Percentiles rank a stretch among this genome's conserved stretches.
Conservation (phyloP, 2,888 invertebrate species). For the Euplexia lucipara region DNA sequence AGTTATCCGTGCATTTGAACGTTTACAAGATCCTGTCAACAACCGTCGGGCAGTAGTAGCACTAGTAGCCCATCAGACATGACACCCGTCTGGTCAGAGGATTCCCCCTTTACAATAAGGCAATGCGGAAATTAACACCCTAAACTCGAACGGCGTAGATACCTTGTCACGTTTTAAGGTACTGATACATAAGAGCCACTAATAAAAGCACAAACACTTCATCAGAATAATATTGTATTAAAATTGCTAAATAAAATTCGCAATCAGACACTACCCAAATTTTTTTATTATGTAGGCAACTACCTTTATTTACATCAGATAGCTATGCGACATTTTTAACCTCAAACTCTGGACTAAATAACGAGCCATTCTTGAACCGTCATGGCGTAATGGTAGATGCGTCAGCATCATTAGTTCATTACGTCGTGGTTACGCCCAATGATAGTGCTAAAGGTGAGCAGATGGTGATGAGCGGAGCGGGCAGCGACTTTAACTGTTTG, state of each 20-base stretch:
- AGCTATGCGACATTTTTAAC: constrained; percentile 32
- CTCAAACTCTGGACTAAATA: constrained; percentile 51
- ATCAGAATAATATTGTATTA: not conserved
- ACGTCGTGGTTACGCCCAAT: constrained; percentile 80
- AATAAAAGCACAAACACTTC: not conserved
- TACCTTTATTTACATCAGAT: constrained; percentile 8
- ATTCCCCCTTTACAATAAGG: too few species aligned
- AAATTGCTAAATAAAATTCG: not conserved
- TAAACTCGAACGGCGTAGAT: too few species aligned
- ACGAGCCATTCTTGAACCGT: constrained; percentile 67
- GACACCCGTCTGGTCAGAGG: too few species aligned
- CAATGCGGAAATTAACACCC: too few species aligned
- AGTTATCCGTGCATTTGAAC: too few species aligned
- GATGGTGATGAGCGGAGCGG: constrained; percentile 26
- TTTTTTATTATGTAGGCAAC: constrained; percentile 8
- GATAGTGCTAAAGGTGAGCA: constrained; percentile 56
- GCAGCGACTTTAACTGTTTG: not conserved
- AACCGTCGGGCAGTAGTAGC: too few species aligned
- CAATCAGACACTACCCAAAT: not conserved
- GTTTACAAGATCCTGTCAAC: too few species aligned
- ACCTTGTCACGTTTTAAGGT: too few species aligned
- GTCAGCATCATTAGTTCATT: constrained; percentile 88
- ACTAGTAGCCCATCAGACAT: too few species aligned
- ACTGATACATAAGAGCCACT: too few species aligned
- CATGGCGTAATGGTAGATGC: constrained; percentile 78